phyloP scores from a whole-genome alignment of 2,888 invertebrate species.

The Apoda limacodes region DNA sequence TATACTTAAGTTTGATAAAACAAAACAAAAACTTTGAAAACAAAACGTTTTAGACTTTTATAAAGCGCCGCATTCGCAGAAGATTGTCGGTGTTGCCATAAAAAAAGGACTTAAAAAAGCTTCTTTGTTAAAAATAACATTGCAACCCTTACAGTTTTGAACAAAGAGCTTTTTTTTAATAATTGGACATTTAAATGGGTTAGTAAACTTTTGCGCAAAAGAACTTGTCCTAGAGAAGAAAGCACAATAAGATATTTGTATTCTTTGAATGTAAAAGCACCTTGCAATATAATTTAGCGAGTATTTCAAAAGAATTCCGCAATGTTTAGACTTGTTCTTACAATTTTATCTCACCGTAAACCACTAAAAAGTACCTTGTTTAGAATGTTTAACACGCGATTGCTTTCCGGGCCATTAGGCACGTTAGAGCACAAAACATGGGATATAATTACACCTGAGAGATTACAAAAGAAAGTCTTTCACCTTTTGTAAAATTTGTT shows the following conservation, averaged over 20 bases:
- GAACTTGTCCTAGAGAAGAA: conserved; percentile 17
- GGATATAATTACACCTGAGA: conserved; percentile 53
- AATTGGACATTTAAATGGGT: conserved; percentile 33
- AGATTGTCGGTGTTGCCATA: conserved; percentile 37
- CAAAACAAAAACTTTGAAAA: conserved; percentile 51
- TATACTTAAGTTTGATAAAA: conserved; percentile 64
- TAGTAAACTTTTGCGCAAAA: conserved; percentile 36
- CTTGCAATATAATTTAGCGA: conserved; percentile 26
- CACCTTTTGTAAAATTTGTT: conserved; percentile 37
- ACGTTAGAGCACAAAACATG: conserved; percentile 47
- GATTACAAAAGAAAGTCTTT: conserved; percentile 58
- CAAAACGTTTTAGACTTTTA: conserved; percentile 55
- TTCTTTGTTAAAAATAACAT: conserved; percentile 35
- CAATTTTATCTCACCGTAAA: conserved; percentile 61
- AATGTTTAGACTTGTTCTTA: conserved; percentile 61
- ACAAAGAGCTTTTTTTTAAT: conserved; percentile 27
- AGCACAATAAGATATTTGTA: conserved; percentile 20
- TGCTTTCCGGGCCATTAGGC: conserved; percentile 51
- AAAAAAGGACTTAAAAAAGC: conserved; percentile 31
- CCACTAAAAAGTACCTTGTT: conserved; percentile 61
- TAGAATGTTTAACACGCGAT: conserved; percentile 43
- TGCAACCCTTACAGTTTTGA: conserved; percentile 50
- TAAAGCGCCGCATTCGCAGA: conserved; percentile 57
- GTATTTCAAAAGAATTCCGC: conserved; percentile 46
- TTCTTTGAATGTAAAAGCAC: conserved; percentile 25